Evolutionary conservation across 2,113 vertebrate species (phyloP).

Genomic region (Nasalis larvatus): DNA sequence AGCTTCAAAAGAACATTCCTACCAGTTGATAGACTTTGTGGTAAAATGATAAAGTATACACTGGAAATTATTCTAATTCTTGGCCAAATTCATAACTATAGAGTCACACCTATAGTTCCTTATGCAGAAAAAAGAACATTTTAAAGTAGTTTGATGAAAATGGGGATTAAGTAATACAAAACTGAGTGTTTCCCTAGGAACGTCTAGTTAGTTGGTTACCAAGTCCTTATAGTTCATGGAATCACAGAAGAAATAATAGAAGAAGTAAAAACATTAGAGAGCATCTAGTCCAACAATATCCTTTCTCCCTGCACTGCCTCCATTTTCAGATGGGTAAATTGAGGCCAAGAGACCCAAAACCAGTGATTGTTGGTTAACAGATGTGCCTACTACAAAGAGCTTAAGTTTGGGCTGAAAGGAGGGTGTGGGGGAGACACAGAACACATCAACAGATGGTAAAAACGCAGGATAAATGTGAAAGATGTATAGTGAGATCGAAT

Average conservation of each 20-base stretch:
- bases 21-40: slow-evolving; percentile 7
- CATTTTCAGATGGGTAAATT: not conserved
- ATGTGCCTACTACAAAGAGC: not conserved
- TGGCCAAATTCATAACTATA: not conserved
- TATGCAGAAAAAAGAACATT: not conserved
- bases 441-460: not conserved
- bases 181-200: not conserved
- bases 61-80: not conserved
- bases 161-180: not conserved
- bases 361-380: not conserved
- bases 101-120: not conserved
- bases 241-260: not conserved
- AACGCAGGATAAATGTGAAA: not conserved
- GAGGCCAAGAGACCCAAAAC: not conserved
- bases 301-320: too few species aligned
- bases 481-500: not conserved
- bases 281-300: not conserved
- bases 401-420: not conserved
- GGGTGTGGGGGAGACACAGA: not conserved
- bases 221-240: not conserved
- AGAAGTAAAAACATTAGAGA: not conserved
- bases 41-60: not conserved
- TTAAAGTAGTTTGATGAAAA: not conserved
- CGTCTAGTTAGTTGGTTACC: not conserved
- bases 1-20: slow-evolving; percentile 58